Evolutionary conservation across 2,113 vertebrate species (phyloP), one percentile per base, ranked within the genome.

Genomic region (Illadopsis cleaveri): DNA sequence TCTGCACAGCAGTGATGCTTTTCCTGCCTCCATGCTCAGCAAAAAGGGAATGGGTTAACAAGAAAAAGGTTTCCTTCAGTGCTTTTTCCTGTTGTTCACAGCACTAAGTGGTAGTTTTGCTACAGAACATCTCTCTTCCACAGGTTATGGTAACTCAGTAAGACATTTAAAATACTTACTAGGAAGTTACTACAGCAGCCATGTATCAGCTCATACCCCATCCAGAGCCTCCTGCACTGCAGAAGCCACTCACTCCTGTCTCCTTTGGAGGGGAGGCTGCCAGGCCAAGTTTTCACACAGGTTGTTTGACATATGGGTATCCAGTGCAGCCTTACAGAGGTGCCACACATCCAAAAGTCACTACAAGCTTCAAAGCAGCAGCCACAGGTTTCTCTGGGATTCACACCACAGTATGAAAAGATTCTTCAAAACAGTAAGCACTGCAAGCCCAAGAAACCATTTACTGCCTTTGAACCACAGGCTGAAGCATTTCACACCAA

Each of bases 251-350:
- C 28, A 30, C 8, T 28, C 37, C 56, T 28, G 28, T 15, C 19
- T 23, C 45, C 9, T 53, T 17, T 3, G 21, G 13, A 78, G 13
- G 31, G 31, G 9, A 44, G 25, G 23, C 19, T 73, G 38, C 38
- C 85, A 71, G 47, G 23, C 25, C 23, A 44, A 22, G 24, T 3
- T 66, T 62, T 42, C 56, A 42, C 30, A 15, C 8, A 37, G 35
- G 10, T 15, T 54, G 0, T 5, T 38, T 33, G 19, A 8, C 48
- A 30, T 15, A 4, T 1, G 3, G 9, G 15, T 9, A 16, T 27
- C 42, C 28, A 60, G 12, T 1, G 14, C 4, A 57, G 60, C 33
- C 33, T 68, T 12, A 23, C 37, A 17, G 16, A 78, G 28, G 15
- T 4, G 13, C 11, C 35, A 35, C 35, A n/a, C 9, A 7, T 33